Evolutionary conservation across 64 coral and sea anemone genomes (phyloP).

Genomic region (Stichodactyla helianthus): DNA sequence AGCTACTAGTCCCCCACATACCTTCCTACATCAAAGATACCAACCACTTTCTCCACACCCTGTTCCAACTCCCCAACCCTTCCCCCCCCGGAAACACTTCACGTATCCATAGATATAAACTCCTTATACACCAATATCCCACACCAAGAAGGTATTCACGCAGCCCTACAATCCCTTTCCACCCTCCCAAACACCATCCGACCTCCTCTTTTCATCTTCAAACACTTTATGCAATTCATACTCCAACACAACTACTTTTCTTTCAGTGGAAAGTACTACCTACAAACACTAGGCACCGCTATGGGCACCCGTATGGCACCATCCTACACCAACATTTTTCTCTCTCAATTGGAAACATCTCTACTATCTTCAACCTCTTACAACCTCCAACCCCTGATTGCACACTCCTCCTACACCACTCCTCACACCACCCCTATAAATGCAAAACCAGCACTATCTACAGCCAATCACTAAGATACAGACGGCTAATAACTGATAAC

Average conservation of each 20-base stretch:
- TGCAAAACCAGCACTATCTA: constrained; percentile 18
- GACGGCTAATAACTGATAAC: not conserved
- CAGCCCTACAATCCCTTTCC: no score
- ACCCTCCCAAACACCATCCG: no score
- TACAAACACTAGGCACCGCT: constrained; percentile 23
- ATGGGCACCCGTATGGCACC: constrained; percentile 37
- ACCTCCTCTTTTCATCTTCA: no score
- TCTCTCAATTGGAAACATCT: not conserved
- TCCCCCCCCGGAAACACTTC: not conserved
- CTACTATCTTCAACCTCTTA: not conserved
- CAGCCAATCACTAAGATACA: constrained; percentile 24
- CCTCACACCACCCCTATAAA: not conserved
- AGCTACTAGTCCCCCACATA: constrained; percentile 25
- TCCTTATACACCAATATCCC: not conserved
- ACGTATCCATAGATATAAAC: not conserved
- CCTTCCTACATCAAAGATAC: not conserved
- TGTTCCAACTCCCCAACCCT: not conserved
- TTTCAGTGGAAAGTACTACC: constrained; percentile 11
- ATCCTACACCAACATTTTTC: constrained; percentile 40
- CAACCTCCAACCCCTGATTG: not conserved
- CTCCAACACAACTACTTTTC: constrained; percentile 31
- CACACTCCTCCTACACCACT: not conserved
- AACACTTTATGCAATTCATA: constrained; percentile 1
- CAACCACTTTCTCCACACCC: constrained; percentile 31
- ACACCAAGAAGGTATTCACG: no score